These are phyloP conservation scores for Cetoscarus ocellatus DNA, from an alignment of 2,797 vertebrate species.

Conservation along the genomic window DNA sequence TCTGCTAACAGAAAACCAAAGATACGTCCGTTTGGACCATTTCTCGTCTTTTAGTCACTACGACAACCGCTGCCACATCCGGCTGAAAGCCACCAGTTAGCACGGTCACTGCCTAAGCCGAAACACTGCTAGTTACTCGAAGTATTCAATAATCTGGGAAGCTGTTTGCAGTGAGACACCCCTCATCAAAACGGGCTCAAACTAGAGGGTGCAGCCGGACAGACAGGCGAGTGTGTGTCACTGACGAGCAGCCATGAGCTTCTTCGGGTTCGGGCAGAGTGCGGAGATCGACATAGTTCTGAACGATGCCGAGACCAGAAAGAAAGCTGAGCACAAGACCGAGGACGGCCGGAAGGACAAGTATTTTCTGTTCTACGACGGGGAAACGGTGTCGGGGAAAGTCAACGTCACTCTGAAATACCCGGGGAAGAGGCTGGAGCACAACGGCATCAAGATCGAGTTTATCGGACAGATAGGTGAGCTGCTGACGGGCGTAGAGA, in stretches of 20 bases:
- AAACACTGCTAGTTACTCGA: constrained; percentile 32
- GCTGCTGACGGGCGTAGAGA: constrained; percentile 39
- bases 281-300: constrained; percentile 93
- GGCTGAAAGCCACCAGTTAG: too few relatives aligned
- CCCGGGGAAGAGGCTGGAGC: constrained; percentile 94
- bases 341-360: constrained; percentile 96
- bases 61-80: too few relatives aligned
- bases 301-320: constrained; percentile 91
- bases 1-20: too few relatives aligned
- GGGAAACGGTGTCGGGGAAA: constrained; percentile 93
- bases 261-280: constrained; percentile 94
- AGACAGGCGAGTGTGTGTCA: background rate
- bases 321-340: constrained; percentile 92
- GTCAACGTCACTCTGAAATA: constrained; percentile 93
- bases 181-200: background rate
- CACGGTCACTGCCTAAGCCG: too few relatives aligned
- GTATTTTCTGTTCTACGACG: constrained; percentile 94
- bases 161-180: constrained; percentile 27
- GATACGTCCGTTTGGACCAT: too few relatives aligned
- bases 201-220: too few relatives aligned
- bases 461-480: constrained; percentile 97
- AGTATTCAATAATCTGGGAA: constrained; percentile 51
- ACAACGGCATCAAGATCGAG: constrained; percentile 96
- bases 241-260: constrained; percentile 86
- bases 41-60: too few relatives aligned